Evolutionary conservation across 2,888 invertebrate species (phyloP).

Genomic region (Tolmerus cingulatus): DNA sequence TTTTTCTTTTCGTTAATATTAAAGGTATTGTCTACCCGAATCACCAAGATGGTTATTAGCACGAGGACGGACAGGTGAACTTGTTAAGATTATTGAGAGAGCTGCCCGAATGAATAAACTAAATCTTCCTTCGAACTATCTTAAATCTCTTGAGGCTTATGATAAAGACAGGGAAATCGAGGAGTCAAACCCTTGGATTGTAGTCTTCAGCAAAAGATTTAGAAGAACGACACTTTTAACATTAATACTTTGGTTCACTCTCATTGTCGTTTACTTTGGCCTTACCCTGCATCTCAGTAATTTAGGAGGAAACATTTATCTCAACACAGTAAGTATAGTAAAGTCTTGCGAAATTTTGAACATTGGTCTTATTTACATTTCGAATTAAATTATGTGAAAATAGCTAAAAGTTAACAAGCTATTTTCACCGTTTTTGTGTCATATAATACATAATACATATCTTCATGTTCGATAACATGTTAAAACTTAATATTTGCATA

Average conservation of each 20-base stretch:
- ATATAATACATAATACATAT: no score
- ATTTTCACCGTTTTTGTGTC: no score
- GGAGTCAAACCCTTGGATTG: constrained; percentile 66
- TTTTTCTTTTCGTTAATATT: constrained; percentile 4
- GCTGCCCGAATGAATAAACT: constrained; percentile 73
- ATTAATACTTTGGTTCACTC: constrained; percentile 76
- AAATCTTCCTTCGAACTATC: constrained; percentile 71
- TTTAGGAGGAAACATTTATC: constrained; percentile 76
- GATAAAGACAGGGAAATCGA: constrained; percentile 20
- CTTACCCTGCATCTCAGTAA: constrained; percentile 78
- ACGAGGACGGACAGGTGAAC: constrained; percentile 73
- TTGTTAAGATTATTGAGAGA: constrained; percentile 70
- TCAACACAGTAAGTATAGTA: constrained; percentile 69
- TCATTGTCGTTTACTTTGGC: constrained; percentile 81
- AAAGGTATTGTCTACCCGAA: constrained; percentile 77
- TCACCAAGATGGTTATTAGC: constrained; percentile 81
- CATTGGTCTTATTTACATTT: no score
- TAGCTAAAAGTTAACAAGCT: no score
- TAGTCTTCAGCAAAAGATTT: constrained; percentile 72
- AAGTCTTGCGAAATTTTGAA: not conserved
- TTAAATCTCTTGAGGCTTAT: constrained; percentile 67
- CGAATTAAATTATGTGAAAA: no score
- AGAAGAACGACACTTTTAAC: constrained; percentile 74
- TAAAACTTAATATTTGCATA: no score
- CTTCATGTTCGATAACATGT: no score